phyloP scores from a whole-genome alignment of 2,113 vertebrate genomes.

The Dasyurus viverrinus region DNA sequence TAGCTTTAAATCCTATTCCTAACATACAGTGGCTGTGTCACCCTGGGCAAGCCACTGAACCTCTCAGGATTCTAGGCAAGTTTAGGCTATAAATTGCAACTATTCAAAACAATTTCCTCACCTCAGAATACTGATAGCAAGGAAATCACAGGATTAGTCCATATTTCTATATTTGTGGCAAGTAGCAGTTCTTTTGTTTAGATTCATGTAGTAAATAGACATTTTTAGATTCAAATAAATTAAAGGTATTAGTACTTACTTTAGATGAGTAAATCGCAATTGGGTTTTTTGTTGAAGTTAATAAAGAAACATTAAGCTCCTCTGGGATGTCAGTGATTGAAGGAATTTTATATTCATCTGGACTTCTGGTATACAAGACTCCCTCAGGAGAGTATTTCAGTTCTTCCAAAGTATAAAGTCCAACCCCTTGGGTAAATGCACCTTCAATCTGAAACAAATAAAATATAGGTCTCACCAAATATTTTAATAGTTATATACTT shows the following conservation, averaged over 20 bases:
- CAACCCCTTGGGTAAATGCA: slow-evolving; percentile 90
- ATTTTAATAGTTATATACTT: not conserved
- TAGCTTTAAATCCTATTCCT: not conserved
- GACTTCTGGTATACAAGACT: slow-evolving; percentile 85
- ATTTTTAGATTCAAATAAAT: not conserved
- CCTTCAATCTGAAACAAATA: slow-evolving; percentile 89
- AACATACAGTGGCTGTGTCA: not conserved
- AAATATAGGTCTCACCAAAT: slow-evolving; percentile 30
- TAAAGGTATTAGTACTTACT: slow-evolving; percentile 77
- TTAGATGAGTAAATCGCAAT: slow-evolving; percentile 92
- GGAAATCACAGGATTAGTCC: not conserved
- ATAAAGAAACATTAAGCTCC: slow-evolving; percentile 86
- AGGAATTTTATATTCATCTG: slow-evolving; percentile 91
- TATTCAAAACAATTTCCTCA: not conserved
- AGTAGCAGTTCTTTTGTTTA: not conserved
- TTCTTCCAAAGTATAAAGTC: slow-evolving; percentile 91
- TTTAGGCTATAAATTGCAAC: not conserved
- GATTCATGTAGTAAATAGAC: not conserved
- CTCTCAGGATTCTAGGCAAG: not conserved
- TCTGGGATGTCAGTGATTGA: slow-evolving; percentile 90
- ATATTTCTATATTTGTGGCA: not conserved
- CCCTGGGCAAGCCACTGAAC: not conserved
- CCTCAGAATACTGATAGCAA: not conserved
- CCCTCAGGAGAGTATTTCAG: slow-evolving; percentile 89
- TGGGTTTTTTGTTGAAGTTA: slow-evolving; percentile 85